Base-by-base conservation (phyloP, 2,113 vertebrate genomes). In the Ophthalmolycus amberensis region DNA sequence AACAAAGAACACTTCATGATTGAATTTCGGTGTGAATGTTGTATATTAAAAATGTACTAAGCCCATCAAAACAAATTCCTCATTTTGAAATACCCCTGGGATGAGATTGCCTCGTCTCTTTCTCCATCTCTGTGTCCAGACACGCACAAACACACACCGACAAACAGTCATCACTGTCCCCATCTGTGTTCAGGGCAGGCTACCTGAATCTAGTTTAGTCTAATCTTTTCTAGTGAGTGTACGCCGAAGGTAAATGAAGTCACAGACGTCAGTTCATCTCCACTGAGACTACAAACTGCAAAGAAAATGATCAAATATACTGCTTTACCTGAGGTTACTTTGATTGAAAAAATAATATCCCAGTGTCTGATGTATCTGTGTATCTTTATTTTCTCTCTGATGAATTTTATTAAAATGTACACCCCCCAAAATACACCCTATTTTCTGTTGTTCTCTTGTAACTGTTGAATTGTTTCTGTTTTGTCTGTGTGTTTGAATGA, bases 221-320 rank as follows among this genome's bases (percentile, higher is more conserved):
- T 76, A 84, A 88, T 91, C 87, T 86, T 77, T 82, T 85, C 79
- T 75, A 71, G 48, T 70, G 27, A 80, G 71, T 81, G 54, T 80
- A 65, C 15, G 76, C 86, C 88, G 46, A 79, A 83, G 90, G 86
- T 71, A 20, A 65, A 77, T 56, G 80, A 82, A 84, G 74, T 80
- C 86, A 86, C 88, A 93, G 74, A 90, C 88, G 83, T 87, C 58
- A 77, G 42, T 85, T 87, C 67, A 80, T 73, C 66, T 81, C 80
- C 75, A 62, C 40, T 46, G 71, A 92, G 83, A 56, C 59, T 65
- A 42, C 62, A 75, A 52, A 74, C 50, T 32, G 44, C 25, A 76
- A 75, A 77, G 52, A 70, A 44, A 75, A 46, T 3, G 18, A 58
- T 69, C 68, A 78, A 29, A 42, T 71, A 14, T 44, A 60, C 15